phyloP scores from a whole-genome alignment of 2,888 invertebrate species.

The Azorinus chamasolen region DNA sequence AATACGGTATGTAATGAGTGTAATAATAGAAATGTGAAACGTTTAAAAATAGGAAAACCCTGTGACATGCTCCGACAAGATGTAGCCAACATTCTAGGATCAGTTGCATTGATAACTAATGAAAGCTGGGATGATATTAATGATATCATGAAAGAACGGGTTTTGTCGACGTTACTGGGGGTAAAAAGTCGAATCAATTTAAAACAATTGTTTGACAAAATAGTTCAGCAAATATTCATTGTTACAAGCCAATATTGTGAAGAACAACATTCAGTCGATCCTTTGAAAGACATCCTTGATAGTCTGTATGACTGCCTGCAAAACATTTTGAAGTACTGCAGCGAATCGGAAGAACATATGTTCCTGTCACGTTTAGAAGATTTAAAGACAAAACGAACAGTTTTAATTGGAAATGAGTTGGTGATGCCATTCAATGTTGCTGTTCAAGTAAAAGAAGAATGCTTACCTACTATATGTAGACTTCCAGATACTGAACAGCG shows the following conservation, averaged over 20 bases:
- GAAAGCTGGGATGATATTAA: neutral
- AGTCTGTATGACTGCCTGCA: too few species aligned
- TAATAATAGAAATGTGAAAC: neutral
- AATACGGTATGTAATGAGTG: conserved; percentile 5
- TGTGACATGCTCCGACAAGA: neutral
- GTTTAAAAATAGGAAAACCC: conserved; percentile 6
- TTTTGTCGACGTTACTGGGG: neutral
- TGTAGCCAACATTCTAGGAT: neutral
- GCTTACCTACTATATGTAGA: conserved; percentile 34
- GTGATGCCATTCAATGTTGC: conserved; percentile 27
- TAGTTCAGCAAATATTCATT: neutral
- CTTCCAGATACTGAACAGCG: conserved; percentile 15
- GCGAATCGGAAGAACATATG: too few species aligned
- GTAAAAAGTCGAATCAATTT: neutral
- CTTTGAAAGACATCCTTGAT: too few species aligned
- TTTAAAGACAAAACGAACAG: conserved; percentile 1
- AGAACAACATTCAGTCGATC: too few species aligned
- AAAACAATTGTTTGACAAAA: conserved; percentile 1
- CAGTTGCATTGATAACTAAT: neutral
- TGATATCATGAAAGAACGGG: neutral
- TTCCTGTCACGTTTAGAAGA: too few species aligned
- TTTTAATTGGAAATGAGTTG: conserved; percentile 35
- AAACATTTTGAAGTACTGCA: too few species aligned
- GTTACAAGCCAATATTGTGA: too few species aligned
- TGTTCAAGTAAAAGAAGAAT: conserved; percentile 20